Base-by-base conservation (phyloP, 2,888 invertebrate genomes). In the Orthosia gothica region DNA sequence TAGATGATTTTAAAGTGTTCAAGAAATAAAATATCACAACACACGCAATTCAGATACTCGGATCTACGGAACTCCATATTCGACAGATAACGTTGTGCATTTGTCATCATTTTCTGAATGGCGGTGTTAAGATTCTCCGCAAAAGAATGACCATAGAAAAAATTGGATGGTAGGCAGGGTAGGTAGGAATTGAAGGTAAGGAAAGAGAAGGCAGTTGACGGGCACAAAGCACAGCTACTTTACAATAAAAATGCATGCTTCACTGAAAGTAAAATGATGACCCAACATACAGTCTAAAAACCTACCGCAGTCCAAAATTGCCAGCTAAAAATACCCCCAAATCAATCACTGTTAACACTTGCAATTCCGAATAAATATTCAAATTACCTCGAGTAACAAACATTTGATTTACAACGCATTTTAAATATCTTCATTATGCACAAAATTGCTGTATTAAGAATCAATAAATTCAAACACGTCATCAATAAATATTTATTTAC, bases 401-500 rank as follows among this genome's bases (percentile, higher is more conserved):
- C 75, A 71, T 71, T 84, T 89, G 86, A 90, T 91, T 90, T 90
- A 88, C 89, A 59, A 78, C 66, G 83, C 76, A 85, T 89, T 91
- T 89, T 89, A 87, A 89, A 91, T 90, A 85, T 89, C 90, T 90
- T 87, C 86, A 91, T 92, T 90, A 91, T 83, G 81, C 82, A 77
- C 75, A 85, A 74, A 86, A 83, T 73, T 77, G 20, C 68, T 63
- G 76, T 87, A 89, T 92, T 90, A 90, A 87, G 79, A 74, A 57
- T 64, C 85, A 71, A 92, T 94, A 94, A 93, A 94, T 94, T 86
- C 79, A 66, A 20, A 47, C 62, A 82, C 79, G 92, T 91, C 91
- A 82, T 79, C 85, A 91, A 95, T 95, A 94, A 95, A 95, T 95
- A 93, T 92, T 91, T 90, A 90, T 92, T 92, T 89, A 91, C 85